Base-by-base conservation (phyloP, 2,797 vertebrate species). In the Sebastes itinus region DNA sequence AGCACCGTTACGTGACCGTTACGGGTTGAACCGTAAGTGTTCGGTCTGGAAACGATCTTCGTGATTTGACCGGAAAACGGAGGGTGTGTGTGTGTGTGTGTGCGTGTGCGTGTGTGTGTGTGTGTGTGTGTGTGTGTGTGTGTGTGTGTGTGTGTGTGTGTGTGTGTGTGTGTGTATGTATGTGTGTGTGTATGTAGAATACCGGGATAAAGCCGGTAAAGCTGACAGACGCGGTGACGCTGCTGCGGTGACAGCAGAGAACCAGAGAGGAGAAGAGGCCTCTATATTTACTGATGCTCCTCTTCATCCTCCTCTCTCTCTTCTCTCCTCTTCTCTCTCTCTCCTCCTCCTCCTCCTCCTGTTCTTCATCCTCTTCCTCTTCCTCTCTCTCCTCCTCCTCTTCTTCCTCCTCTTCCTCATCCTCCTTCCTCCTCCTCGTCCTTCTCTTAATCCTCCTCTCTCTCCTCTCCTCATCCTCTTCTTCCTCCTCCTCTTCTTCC, bases 11-110 rank as follows among this genome's bases (percentile, higher is more conserved):
- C 80, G 79, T 80, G 66, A 67, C 68, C 81, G 60, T 56, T 30
- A 70, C 80, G 79, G 81, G 66, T 66, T 66, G 38, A 88, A 79
- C 6, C 54, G 89, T 90, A 78, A 92, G 90, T 92, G 77, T 64
- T 12, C 13, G 22, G 3, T 8, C 14, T 20, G 5, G 25, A 59
- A 13, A 13, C 9, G 4, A 63, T 28, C 2, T 13, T 0, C 20
- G 18, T n/a, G 27, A 38, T 75, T n/a, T 33, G 12, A 20, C 14
- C 65, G 42, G 12, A 33, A 23, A 23, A 5, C 11, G 25, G 61
- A 25, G 30, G 6, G 30, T 12, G 46, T 4, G 46, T 33, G 28
- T 33, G 22, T 9, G n/a, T 28, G 27, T 7, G 22, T 20, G 20
- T 55, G n/a, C n/a, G n/a, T 12, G 10, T 7, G 46, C 4, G 46